Evolutionary conservation across 2,888 invertebrate genomes (phyloP), one percentile per base, ranked within the genome.

Genomic region (Acrobasis consociella): DNA sequence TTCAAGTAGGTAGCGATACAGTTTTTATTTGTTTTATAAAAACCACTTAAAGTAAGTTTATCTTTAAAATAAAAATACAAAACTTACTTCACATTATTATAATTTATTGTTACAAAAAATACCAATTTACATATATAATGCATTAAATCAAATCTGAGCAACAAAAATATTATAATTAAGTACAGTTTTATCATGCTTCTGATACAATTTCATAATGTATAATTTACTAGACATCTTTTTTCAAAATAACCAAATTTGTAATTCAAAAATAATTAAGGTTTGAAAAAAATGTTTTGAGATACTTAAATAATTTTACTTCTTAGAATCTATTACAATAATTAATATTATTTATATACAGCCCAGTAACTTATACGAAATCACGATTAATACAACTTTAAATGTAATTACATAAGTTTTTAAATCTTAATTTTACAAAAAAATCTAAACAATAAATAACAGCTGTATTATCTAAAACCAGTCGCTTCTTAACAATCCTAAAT

Each of bases 381-480:
- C 78, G 76, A 46, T 75, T 76, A 81, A 65, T 67, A 60, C 71
- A 73, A 73, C 66, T 64, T 72, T 68, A 76, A 74, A 63, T 66
- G 58, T 61, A 62, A 58, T 63, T 65, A 67, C 60, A 58, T 58
- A 62, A 52, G 74, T 22, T n/a, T 13, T 13, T 56, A 13, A 42
- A 42, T 8, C 31, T 31, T 52, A 31, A 13, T 31, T 16, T 38
- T 38, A 39, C 15, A 17, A 42, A 42, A 56, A 42, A 83, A 73
- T 3, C 72, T 91, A 91, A 81, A 91, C 82, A 91, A 90, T 91
- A 91, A 91, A 91, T 91, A 91, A 91, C 91, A 89, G 82, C 81
- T 80, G 74, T 74, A 70, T 78, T 78, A 79, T 73, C 68, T 72
- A 76, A 77, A 84, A 83, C 86, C 86, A 89, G 87, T 87, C 87